Percentiles rank a stretch among this genome's conserved stretches.
These are phyloP conservation scores for Trematomus bernacchii DNA, from an alignment of 2,797 vertebrate genomes.

Conservation along the genomic window DNA sequence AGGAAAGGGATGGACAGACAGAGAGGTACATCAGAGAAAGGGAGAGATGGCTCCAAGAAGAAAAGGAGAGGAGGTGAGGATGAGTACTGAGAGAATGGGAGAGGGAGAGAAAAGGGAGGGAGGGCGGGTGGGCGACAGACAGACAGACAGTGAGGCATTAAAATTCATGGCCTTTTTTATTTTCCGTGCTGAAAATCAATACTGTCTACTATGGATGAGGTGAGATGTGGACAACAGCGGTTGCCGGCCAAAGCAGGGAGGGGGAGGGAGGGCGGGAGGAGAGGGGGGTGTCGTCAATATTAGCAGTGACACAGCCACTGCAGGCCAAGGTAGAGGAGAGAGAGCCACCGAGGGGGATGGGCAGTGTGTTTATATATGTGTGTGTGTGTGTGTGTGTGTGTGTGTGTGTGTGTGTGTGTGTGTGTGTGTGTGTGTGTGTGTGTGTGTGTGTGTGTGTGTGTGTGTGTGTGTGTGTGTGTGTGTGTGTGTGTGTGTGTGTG, in stretches of 20 bases:
- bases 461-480: constrained; percentile 30
- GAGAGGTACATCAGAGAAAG: constrained; percentile 59
- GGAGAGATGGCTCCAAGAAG: constrained; percentile 56
- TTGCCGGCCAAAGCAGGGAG: constrained; percentile 75
- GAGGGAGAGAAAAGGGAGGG: constrained; percentile 25
- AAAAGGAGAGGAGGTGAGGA: constrained; percentile 72
- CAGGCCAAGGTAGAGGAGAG: constrained; percentile 72
- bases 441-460: neutral
- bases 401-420: constrained; percentile 22
- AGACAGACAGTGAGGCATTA: constrained; percentile 84
- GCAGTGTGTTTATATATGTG: constrained; percentile 38
- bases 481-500: constrained; percentile 37
- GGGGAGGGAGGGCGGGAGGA: constrained; percentile 4
- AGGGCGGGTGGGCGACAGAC: constrained; percentile 61
- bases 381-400: constrained; percentile 38
- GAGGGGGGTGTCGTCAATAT: constrained; percentile 74
- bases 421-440: constrained; percentile 37
- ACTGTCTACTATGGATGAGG: constrained; percentile 89
- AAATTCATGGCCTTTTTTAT: constrained; percentile 91
- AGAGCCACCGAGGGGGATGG: constrained; percentile 61
- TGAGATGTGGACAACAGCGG: constrained; percentile 87
- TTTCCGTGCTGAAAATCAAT: constrained; percentile 89
- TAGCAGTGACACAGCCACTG: constrained; percentile 75
- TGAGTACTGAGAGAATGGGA: constrained; percentile 61
- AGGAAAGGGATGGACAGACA: constrained; percentile 51